A percentile compares a stretch with the other conserved stretches of the same genome.
Evolutionary conservation across 2,888 invertebrate genomes (phyloP).

Genomic region (Epinotia ramella): DNA sequence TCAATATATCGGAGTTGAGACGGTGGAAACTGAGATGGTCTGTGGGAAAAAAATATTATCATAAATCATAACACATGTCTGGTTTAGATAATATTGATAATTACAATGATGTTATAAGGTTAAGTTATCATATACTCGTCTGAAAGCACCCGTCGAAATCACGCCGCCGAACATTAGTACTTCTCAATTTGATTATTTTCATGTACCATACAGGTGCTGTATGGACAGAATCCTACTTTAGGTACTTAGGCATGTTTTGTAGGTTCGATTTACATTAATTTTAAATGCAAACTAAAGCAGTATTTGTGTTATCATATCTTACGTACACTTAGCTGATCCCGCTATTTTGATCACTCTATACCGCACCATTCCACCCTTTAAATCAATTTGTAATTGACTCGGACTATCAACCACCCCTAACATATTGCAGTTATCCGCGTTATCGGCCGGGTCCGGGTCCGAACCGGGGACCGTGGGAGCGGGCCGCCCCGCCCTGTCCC

Average conservation of each 20-base stretch:
- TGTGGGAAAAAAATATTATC: neutral
- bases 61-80: neutral
- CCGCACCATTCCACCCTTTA: neutral
- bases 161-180: too few relatives aligned
- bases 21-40: neutral
- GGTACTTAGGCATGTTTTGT: too few relatives aligned
- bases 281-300: too few relatives aligned
- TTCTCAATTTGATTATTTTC: too few relatives aligned
- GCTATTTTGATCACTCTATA: neutral
- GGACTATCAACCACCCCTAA: slow-evolving; percentile 15
- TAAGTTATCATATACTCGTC: too few relatives aligned
- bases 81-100: neutral
- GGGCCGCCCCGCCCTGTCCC: slow-evolving; percentile 35
- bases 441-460: slow-evolving; percentile 23
- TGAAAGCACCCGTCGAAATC: too few relatives aligned
- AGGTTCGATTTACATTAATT: too few relatives aligned
- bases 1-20: neutral
- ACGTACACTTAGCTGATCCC: too few relatives aligned
- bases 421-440: slow-evolving; percentile 26
- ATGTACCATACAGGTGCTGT: too few relatives aligned
- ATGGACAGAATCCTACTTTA: too few relatives aligned
- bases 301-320: too few relatives aligned
- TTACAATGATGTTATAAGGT: neutral
- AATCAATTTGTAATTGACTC: slow-evolving; percentile 5
- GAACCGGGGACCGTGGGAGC: slow-evolving; percentile 41